A percentile compares a stretch with the other conserved stretches of the same genome.
phyloP scores from a whole-genome alignment of 1,140 invertebrate genomes.

The Drosophila busckii region DNA sequence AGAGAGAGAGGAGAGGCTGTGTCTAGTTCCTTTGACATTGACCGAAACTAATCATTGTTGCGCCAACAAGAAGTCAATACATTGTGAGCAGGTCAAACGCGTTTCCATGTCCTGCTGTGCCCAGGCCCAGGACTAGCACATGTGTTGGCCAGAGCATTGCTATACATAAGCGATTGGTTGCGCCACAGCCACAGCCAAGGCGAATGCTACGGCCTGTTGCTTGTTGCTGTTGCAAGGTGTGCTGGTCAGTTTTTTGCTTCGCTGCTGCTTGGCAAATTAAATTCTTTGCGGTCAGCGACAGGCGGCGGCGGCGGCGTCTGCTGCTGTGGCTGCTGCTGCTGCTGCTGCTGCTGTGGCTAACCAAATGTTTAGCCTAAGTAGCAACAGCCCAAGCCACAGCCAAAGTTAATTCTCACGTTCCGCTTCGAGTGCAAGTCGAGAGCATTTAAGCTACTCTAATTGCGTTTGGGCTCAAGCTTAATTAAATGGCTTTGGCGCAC shows the following conservation, averaged over 20 bases:
- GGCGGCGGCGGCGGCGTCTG: no score
- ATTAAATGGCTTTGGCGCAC: constrained; percentile 66
- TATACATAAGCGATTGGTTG: constrained; percentile 18
- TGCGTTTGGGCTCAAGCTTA: constrained; percentile 48
- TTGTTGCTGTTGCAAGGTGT: constrained; percentile 46
- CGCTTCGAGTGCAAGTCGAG: constrained; percentile 19
- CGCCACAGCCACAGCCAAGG: no score
- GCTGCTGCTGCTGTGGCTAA: constrained; percentile 56
- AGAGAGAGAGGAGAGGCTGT: no score
- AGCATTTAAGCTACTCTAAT: constrained; percentile 59
- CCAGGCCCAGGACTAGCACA: constrained; percentile 17
- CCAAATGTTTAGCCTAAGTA: constrained; percentile 50
- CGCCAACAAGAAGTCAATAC: constrained; percentile 72
- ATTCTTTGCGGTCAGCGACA: constrained; percentile 71
- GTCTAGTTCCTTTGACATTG: constrained; percentile 57
- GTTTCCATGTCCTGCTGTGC: constrained; percentile 50
- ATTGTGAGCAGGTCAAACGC: constrained; percentile 25
- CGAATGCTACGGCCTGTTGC: no score
- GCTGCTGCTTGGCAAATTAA: constrained; percentile 59
- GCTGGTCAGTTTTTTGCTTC: constrained; percentile 17
- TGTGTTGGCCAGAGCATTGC: constrained; percentile 49
- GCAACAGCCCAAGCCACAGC: constrained; percentile 32
- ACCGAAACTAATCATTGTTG: constrained; percentile 79
- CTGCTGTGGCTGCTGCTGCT: no score
- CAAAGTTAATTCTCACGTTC: constrained; percentile 59